These are phyloP conservation scores for Salvelinus fontinalis DNA, from an alignment of 2,113 vertebrate genomes.

Conservation along the genomic window DNA sequence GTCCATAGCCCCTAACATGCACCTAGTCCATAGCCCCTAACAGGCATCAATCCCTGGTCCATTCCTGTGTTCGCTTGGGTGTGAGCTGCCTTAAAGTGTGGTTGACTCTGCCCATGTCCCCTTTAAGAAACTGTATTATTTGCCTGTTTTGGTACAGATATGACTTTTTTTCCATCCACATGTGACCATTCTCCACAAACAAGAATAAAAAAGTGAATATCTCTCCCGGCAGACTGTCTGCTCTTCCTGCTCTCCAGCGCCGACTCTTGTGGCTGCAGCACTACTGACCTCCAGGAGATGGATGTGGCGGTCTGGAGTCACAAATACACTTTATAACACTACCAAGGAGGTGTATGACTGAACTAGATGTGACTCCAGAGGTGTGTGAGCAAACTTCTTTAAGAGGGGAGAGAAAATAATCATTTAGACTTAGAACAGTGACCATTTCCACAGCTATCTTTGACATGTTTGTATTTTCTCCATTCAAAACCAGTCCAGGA, in stretches of 20 bases:
- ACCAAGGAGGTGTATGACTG: neutral
- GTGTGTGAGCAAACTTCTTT: too few species aligned
- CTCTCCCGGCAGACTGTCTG: slow-evolving; percentile 63
- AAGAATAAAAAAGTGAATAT: slow-evolving; percentile 67
- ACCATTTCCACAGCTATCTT: too few species aligned
- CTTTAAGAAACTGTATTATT: slow-evolving; percentile 73
- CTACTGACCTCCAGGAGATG: slow-evolving; percentile 41
- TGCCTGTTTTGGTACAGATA: slow-evolving; percentile 69
- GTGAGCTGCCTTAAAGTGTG: slow-evolving; percentile 68
- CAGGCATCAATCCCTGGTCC: neutral
- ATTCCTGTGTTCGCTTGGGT: slow-evolving; percentile 17
- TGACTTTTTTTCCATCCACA: slow-evolving; percentile 67
- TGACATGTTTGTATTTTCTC: too few species aligned
- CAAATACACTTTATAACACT: slow-evolving; percentile 4
- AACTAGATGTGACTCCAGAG: too few species aligned
- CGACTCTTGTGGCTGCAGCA: slow-evolving; percentile 61
- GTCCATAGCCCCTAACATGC: too few species aligned
- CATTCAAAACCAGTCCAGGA: too few species aligned
- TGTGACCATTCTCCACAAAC: slow-evolving; percentile 63
- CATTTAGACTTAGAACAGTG: too few species aligned
- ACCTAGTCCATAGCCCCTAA: too few species aligned
- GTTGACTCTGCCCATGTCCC: slow-evolving; percentile 65
- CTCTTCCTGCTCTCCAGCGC: slow-evolving; percentile 70
- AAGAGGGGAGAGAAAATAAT: too few species aligned
- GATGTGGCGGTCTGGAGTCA: slow-evolving; percentile 32